phyloP scores from a whole-genome alignment of 2,888 invertebrate species.

The Xylota sylvarum region DNA sequence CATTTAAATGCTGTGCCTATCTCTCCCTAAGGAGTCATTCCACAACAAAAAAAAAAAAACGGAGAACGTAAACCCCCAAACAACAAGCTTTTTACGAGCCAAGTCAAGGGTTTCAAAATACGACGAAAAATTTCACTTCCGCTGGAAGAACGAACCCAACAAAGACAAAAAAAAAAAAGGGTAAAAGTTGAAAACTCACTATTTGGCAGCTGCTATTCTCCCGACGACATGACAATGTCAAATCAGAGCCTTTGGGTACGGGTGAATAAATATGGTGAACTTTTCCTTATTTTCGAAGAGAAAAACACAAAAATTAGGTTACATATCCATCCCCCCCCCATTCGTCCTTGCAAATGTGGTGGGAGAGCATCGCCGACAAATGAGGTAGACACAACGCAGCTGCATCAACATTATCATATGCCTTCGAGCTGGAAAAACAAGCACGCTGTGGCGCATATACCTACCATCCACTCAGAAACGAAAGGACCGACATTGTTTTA shows the following conservation, averaged over 20 bases:
- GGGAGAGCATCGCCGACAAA: background rate
- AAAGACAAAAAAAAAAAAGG: background rate
- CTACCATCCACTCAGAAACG: background rate
- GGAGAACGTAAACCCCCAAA: constrained; percentile 19
- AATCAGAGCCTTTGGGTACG: constrained; percentile 41
- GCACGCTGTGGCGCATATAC: constrained; percentile 5
- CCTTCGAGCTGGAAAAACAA: constrained; percentile 21
- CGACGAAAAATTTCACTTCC: constrained; percentile 50
- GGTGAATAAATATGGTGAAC: constrained; percentile 23
- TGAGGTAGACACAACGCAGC: constrained; percentile 48
- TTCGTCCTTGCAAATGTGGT: too few species aligned
- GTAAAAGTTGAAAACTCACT: constrained; percentile 59
- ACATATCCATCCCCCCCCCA: constrained; percentile 7
- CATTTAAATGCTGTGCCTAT: constrained; percentile 45
- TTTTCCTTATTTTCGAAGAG: constrained; percentile 4
- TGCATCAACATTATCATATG: constrained; percentile 52
- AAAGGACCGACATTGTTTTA: constrained; percentile 21
- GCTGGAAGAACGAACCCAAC: constrained; percentile 1
- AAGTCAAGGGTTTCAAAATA: constrained; percentile 55
- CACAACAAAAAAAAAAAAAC: constrained; percentile 23
- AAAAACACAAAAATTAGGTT: constrained; percentile 38
- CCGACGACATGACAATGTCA: constrained; percentile 56
- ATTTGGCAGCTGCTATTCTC: constrained; percentile 53
- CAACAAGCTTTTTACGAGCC: constrained; percentile 46
- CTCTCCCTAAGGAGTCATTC: constrained; percentile 56